Evolutionary conservation across 1,140 invertebrate species (phyloP).

Genomic region (Papilio glaucus): DNA sequence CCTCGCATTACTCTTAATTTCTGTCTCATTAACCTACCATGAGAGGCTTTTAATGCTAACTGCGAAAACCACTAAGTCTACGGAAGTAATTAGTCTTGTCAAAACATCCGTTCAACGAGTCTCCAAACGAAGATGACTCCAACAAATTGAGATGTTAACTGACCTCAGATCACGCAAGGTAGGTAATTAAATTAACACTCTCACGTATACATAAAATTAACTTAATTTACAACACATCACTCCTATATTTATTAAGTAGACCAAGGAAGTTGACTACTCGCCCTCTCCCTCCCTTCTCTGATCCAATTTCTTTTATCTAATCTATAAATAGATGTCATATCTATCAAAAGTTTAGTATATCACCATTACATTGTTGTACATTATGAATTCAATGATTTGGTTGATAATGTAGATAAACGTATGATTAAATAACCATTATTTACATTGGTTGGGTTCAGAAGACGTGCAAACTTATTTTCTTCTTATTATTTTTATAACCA

Average conservation of each 20-base stretch:
- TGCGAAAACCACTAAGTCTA: constrained; percentile 16
- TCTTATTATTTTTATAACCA: not conserved
- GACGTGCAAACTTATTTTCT: not conserved
- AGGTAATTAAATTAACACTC: not conserved
- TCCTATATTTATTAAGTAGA: no score
- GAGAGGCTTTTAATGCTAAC: constrained; percentile 19
- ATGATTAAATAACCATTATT: not conserved
- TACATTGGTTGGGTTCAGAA: not conserved
- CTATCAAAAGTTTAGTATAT: no score
- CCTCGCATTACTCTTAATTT: constrained; percentile 21
- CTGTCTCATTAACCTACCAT: constrained; percentile 4
- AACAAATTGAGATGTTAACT: not conserved
- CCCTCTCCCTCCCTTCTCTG: no score
- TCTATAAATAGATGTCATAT: no score
- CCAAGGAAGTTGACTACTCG: no score
- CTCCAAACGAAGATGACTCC: not conserved
- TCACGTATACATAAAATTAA: no score
- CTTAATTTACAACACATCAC: no score
- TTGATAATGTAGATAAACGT: no score
- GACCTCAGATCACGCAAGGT: not conserved
- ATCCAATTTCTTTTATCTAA: no score
- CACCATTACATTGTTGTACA: no score
- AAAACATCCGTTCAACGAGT: constrained; percentile 10
- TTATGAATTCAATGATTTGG: no score
- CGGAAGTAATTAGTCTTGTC: constrained; percentile 12